Evolutionary conservation across 2,113 vertebrate genomes (phyloP), one percentile per base, ranked within the genome.

Genomic region (Apteryx mantelli): DNA sequence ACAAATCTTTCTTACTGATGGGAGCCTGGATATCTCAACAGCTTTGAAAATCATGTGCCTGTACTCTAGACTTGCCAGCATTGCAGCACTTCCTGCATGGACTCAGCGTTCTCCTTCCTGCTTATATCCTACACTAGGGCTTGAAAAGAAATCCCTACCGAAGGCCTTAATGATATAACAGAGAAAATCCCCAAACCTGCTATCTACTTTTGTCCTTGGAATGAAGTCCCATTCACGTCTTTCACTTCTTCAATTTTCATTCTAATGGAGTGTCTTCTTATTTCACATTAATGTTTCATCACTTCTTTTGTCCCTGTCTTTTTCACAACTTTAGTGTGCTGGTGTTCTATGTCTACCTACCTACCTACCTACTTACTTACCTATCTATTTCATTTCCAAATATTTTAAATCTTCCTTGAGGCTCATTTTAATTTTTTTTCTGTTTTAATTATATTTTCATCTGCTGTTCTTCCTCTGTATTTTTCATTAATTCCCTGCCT

Each of bases 401-500:
- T 71, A 75, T 14, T 77, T 36, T 44, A 52, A 70, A 44, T 91
- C 8, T 48, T 36, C 36, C 9, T 18, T 11, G 7, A 40, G 10
- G 5, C 2, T 78, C 5, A 40, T 55, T 11, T 22, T n/a, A 19
- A 34, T 38, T 56, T 52, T 73, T 25, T 30, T 65, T 65, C 10
- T 14, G 40, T 50, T 25, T 17, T 60, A 81, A 84, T 66, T 30
- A 25, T 50, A 48, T 86, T 93, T 96, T 88, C 42, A 9, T 82
- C 38, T 86, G 16, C 32, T 91, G 6, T 58, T 77, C 25, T 42
- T 61, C 78, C 38, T 21, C 8, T 60, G 7, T 58, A 63, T 26
- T 55, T 89, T 85, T 89, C 56, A 13, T 74, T 90, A 11, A 68
- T 80, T 85, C 82, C 14, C 55, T 93, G 53, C 15, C 8, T 88